Percentiles rank a stretch among this genome's conserved stretches.
phyloP scores from a whole-genome alignment of 2,888 invertebrate species.

The Phymatocera aterrima region DNA sequence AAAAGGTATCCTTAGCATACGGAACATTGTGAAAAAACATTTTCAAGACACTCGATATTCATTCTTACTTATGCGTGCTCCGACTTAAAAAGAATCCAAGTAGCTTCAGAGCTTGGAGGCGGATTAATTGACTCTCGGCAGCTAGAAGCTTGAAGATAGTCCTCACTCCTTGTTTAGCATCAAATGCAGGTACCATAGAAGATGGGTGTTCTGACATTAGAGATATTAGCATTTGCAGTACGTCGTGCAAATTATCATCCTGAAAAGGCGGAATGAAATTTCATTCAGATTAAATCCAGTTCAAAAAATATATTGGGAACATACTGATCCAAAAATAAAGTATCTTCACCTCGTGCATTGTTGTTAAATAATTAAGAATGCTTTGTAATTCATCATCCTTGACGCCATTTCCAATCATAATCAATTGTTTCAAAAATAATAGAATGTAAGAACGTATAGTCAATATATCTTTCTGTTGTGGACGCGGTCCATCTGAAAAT shows the following conservation, averaged over 20 bases:
- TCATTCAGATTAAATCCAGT: neutral
- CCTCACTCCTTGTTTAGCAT: constrained; percentile 96
- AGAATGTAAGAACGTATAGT: constrained; percentile 96
- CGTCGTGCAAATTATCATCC: constrained; percentile 99
- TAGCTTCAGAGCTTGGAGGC: constrained; percentile 96
- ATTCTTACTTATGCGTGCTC: constrained; percentile 95
- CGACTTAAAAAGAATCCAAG: constrained; percentile 98
- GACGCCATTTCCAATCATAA: constrained; percentile 97
- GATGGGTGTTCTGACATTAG: constrained; percentile 99
- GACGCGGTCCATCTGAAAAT: constrained; percentile 92
- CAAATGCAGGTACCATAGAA: constrained; percentile 99
- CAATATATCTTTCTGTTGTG: constrained; percentile 95
- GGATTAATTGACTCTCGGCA: constrained; percentile 96
- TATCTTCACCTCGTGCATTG: constrained; percentile 92
- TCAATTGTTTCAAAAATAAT: constrained; percentile 95
- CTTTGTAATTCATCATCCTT: constrained; percentile 99
- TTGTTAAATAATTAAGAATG: constrained; percentile 97
- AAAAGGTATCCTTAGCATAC: constrained; percentile 54
- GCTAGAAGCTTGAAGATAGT: constrained; percentile 98
- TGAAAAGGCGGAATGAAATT: constrained; percentile 10
- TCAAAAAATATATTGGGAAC: neutral
- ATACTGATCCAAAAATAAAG: neutral
- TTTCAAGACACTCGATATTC: constrained; percentile 3
- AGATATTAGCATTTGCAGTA: constrained; percentile 96
- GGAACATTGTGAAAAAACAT: constrained; percentile 31